phyloP scores from a whole-genome alignment of 2,797 vertebrate genomes.

The Sebastes miniatus region DNA sequence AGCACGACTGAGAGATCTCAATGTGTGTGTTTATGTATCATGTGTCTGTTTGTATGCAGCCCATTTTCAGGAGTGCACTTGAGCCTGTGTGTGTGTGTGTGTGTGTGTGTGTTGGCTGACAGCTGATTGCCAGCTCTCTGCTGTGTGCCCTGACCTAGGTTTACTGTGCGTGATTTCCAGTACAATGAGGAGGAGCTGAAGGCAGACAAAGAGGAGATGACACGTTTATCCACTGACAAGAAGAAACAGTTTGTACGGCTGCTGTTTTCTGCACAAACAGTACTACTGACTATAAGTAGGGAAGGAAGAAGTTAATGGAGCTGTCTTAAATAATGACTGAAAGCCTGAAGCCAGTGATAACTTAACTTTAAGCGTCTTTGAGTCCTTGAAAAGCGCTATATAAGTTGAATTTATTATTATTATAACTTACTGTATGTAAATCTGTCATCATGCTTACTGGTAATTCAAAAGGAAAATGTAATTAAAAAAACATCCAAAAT shows the following conservation, averaged over 20 bases:
- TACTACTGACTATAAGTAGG: not conserved
- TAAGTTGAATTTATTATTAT: no score
- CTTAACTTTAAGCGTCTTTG: not conserved
- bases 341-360: not conserved
- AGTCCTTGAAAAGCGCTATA: no score
- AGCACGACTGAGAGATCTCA: conserved; percentile 6
- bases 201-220: conserved; percentile 99
- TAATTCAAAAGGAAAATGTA: not conserved
- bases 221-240: conserved; percentile 96
- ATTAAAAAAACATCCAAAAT: not conserved
- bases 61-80: conserved; percentile 12
- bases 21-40: not conserved
- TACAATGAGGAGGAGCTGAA: conserved; percentile 99
- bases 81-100: not conserved
- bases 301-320: not conserved
- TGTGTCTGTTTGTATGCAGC: not conserved
- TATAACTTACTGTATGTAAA: not conserved
- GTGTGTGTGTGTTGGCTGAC: not conserved
- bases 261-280: not conserved
- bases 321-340: not conserved
- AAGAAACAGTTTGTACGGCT: conserved; percentile 98
- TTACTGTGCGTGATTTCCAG: conserved; percentile 96
- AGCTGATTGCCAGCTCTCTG: conserved; percentile 27
- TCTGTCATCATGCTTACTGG: not conserved
- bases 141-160: conserved; percentile 78